Evolutionary conservation across 2,888 invertebrate species (phyloP).

Genomic region (Habrosyne pyritoides): DNA sequence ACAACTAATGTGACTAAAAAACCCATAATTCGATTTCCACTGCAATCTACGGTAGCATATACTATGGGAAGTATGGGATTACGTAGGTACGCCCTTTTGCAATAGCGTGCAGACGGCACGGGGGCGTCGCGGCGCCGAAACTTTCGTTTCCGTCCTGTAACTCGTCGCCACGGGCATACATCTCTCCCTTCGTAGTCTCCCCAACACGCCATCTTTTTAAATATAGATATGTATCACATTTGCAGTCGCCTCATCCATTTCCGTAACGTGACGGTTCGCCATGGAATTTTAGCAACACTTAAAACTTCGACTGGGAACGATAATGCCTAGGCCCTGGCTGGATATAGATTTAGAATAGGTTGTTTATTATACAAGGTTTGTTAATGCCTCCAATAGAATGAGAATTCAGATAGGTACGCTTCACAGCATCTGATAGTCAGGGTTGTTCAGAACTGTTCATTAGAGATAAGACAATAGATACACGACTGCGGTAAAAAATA

Average conservation of each 20-base stretch:
- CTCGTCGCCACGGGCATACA: constrained; percentile 29
- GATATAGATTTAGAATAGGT: not conserved
- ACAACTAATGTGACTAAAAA: not conserved
- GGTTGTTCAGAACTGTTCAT: too few relatives aligned
- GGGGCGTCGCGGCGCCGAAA: constrained; percentile 43
- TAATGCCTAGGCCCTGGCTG: not conserved
- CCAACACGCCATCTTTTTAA: constrained; percentile 16
- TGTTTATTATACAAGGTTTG: too few relatives aligned
- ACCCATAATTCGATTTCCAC: not conserved
- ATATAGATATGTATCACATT: constrained; percentile 3
- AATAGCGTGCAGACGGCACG: constrained; percentile 17
- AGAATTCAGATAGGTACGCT: too few relatives aligned
- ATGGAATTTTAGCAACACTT: not conserved
- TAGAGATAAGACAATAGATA: too few relatives aligned
- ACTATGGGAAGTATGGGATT: not conserved
- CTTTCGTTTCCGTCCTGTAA: constrained; percentile 46
- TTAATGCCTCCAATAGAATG: too few relatives aligned
- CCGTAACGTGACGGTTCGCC: not conserved
- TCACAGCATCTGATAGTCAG: too few relatives aligned
- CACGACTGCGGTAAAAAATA: too few relatives aligned
- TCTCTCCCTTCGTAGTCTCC: constrained; percentile 14
- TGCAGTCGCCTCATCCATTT: not conserved
- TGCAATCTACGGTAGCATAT: not conserved
- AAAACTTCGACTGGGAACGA: not conserved
- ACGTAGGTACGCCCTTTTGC: not conserved